Conservation (phyloP, 2,797 vertebrate species). For the Pitangus sulphuratus region DNA sequence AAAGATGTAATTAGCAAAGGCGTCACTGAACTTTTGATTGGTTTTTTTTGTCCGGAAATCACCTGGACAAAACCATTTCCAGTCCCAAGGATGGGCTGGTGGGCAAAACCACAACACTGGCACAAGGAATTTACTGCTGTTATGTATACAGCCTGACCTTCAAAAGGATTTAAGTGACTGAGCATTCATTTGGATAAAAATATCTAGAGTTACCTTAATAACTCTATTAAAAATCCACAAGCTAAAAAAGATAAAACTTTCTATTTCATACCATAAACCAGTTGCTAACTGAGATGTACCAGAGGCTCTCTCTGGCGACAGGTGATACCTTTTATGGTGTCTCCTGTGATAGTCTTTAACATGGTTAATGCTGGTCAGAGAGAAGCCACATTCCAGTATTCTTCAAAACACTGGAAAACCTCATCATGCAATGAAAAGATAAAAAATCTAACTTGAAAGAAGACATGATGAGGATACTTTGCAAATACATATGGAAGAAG, state of each 20-base stretch:
- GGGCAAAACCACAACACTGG: no score
- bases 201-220: neutral
- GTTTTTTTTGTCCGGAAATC: no score
- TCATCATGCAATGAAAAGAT: neutral
- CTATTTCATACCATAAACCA: neutral
- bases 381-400: neutral
- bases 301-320: neutral
- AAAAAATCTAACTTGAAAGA: neutral
- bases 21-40: no score
- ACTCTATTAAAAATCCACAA: neutral
- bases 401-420: neutral
- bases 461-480: neutral
- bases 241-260: neutral
- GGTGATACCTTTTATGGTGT: neutral
- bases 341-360: neutral
- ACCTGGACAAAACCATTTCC: no score
- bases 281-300: neutral
- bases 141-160: neutral
- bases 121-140: neutral
- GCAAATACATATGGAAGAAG: neutral
- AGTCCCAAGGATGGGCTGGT: no score
- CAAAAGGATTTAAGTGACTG: conserved; percentile 13
- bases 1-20: no score
- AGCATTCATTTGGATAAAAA: conserved; percentile 15
- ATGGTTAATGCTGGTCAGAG: neutral